Percentiles rank a stretch among this genome's conserved stretches.
Evolutionary conservation across 2,113 vertebrate species (phyloP).

Genomic region (Lamprologus ornatipinnis): DNA sequence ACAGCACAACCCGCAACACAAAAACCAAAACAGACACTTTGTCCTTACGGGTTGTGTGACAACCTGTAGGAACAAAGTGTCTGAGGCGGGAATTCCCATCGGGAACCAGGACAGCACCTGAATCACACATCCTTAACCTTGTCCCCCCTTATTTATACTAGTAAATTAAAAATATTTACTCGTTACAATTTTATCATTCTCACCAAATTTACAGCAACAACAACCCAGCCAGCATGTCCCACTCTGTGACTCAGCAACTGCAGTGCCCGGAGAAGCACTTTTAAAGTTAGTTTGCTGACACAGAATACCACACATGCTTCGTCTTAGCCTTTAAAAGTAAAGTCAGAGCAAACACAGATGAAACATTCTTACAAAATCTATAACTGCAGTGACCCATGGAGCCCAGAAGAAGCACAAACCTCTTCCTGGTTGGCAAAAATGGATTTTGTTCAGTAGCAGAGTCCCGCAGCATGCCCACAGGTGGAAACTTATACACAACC

Average conservation of each 20-base stretch:
- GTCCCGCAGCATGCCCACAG: rapidly evolving
- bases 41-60: rapidly evolving
- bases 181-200: neutral
- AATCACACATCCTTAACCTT: neutral
- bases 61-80: neutral
- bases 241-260: rapidly evolving
- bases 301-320: rapidly evolving
- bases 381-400: neutral
- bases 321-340: neutral
- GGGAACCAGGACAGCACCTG: neutral
- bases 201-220: neutral
- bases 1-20: neutral
- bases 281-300: neutral
- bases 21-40: neutral
- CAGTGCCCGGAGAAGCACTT: rapidly evolving
- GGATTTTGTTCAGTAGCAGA: neutral
- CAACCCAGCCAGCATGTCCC: neutral
- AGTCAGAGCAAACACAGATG: rapidly evolving
- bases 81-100: neutral
- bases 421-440: neutral
- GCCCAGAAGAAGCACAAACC: neutral
- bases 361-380: neutral
- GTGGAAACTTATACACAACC: neutral
- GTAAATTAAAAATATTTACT: neutral
- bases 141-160: neutral